Evolutionary conservation across 2,888 invertebrate species (phyloP).

Genomic region (Drosophila falleni): DNA sequence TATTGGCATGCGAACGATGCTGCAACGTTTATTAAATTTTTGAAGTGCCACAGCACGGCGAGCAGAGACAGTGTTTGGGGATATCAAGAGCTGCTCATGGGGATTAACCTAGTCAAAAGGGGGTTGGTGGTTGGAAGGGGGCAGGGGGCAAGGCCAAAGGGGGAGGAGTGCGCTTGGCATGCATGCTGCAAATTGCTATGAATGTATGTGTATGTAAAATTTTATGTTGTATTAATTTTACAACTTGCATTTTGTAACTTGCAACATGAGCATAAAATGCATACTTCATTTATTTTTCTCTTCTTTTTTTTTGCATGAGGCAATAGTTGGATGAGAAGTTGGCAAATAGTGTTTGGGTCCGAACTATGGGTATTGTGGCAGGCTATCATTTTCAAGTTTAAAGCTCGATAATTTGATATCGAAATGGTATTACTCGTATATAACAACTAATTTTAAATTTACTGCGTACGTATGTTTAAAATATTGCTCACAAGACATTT

Average conservation of each 20-base stretch:
- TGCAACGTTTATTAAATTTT: constrained; percentile 80
- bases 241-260: constrained; percentile 63
- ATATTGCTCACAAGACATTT: neutral
- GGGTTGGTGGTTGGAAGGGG: neutral
- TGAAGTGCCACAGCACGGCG: constrained; percentile 67
- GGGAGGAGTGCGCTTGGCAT: constrained; percentile 7
- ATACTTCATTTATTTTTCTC: neutral
- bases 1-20: constrained; percentile 80
- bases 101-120: neutral
- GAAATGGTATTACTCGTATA: neutral
- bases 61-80: constrained; percentile 9
- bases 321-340: neutral
- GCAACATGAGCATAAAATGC: constrained; percentile 37
- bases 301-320: neutral
- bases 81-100: constrained; percentile 14
- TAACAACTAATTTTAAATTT: neutral
- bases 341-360: no score
- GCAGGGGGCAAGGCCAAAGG: constrained; percentile 1
- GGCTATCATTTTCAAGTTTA: constrained; percentile 8
- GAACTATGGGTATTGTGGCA: neutral
- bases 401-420: constrained; percentile 2
- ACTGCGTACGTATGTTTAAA: neutral
- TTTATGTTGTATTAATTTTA: constrained; percentile 78
- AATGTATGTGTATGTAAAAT: constrained; percentile 34
- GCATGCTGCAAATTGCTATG: constrained; percentile 40